phyloP scores from a whole-genome alignment of 2,113 vertebrate genomes.

The Jaculus jaculus region DNA sequence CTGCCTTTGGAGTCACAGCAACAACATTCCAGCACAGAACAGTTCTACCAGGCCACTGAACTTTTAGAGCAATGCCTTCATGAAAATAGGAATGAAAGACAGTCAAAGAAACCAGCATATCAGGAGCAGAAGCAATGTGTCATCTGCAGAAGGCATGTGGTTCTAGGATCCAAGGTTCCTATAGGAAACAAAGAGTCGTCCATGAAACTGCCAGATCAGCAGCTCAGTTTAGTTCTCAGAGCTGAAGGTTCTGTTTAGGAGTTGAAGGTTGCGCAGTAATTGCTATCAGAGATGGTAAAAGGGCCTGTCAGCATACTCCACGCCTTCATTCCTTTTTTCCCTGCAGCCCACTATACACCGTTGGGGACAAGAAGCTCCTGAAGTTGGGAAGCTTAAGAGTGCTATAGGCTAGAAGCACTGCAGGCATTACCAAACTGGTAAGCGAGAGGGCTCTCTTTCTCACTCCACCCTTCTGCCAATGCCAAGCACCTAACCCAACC shows the following conservation, averaged over 20 bases:
- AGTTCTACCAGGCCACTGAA: background rate
- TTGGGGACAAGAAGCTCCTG: background rate
- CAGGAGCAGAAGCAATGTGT: background rate
- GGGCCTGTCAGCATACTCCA: background rate
- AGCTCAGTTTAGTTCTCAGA: background rate
- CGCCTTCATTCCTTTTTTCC: background rate
- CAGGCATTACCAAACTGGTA: fast-evolving
- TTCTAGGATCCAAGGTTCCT: background rate
- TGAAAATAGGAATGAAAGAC: background rate
- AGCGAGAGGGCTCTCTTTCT: background rate
- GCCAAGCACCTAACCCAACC: too few relatives aligned
- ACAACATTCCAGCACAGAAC: background rate
- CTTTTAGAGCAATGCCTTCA: background rate
- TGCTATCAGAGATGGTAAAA: background rate
- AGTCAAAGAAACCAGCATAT: background rate
- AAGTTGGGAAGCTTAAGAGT: background rate
- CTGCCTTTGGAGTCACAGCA: background rate
- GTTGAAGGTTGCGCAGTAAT: background rate
- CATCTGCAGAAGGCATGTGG: background rate
- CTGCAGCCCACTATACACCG: background rate
- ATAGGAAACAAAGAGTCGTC: background rate
- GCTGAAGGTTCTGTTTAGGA: background rate
- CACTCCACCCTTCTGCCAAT: background rate
- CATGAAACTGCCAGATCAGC: background rate
- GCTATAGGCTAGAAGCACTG: background rate